Evolutionary conservation across 2,113 vertebrate genomes (phyloP).

Genomic region (Mesitornis unicolor): DNA sequence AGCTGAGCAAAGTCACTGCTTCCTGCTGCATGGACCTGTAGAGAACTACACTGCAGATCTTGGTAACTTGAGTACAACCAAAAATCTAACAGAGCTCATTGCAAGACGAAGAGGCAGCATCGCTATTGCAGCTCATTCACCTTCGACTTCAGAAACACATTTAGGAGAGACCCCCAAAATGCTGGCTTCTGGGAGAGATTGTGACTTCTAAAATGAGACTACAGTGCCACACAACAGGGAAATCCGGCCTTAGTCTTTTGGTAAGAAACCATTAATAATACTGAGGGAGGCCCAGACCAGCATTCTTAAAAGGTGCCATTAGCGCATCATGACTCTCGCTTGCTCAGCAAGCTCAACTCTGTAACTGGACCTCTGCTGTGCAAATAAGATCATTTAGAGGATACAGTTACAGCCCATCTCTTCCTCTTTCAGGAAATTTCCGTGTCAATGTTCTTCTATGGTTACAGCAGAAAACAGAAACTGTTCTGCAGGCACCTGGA

Average conservation of each 20-base stretch:
- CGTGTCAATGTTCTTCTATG: neutral
- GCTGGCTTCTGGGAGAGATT: neutral
- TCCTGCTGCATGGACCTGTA: neutral
- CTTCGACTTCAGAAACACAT: neutral
- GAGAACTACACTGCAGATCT: neutral
- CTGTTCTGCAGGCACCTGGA: neutral
- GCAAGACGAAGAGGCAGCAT: neutral
- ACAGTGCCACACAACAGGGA: neutral
- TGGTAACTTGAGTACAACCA: neutral
- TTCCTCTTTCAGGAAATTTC: neutral
- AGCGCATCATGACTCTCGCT: neutral
- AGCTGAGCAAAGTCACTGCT: neutral
- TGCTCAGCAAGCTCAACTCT: neutral
- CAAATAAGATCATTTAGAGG: neutral
- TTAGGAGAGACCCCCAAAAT: accelerated
- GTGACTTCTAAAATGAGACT: neutral
- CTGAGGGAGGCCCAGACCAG: neutral
- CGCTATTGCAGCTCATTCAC: neutral
- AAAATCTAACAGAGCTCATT: neutral
- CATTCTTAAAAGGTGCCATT: neutral
- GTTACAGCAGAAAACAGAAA: neutral
- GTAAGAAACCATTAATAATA: neutral
- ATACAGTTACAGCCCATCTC: neutral
- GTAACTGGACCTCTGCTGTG: neutral
- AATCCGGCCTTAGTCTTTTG: neutral